Conservation (phyloP, 2,797 vertebrate species). For the Sternarchorhynchus goeldii region DNA sequence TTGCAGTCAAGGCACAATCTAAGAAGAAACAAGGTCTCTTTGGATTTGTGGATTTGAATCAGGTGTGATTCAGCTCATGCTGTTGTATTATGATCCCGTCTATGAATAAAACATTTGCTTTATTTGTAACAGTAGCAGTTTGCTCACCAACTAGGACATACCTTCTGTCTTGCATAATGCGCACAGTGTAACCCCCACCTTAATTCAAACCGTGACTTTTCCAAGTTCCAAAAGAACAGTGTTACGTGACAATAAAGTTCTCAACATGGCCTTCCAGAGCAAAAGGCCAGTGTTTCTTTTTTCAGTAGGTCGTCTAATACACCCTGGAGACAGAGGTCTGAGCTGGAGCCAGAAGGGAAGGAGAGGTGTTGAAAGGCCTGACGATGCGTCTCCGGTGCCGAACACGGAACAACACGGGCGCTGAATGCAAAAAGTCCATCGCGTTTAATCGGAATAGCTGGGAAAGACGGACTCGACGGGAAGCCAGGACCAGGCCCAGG, state of each 20-base stretch:
- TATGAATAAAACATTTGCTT: conserved; percentile 38
- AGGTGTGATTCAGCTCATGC: conserved; percentile 19
- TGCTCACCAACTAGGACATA: conserved; percentile 61
- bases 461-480: conserved; percentile 59
- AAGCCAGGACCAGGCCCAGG: background rate
- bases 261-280: conserved; percentile 54
- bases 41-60: conserved; percentile 36
- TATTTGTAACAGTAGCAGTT: conserved; percentile 52
- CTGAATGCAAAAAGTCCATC: conserved; percentile 73
- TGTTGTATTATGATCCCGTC: conserved; percentile 11
- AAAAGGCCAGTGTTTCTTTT: conserved; percentile 56
- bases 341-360: conserved; percentile 48
- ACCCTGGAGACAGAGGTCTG: conserved; percentile 55
- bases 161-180: conserved; percentile 57
- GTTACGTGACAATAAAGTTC: conserved; percentile 56
- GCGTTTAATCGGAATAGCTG: conserved; percentile 73
- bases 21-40: conserved; percentile 42
- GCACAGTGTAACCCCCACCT: conserved; percentile 55
- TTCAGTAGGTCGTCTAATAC: conserved; percentile 56
- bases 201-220: conserved; percentile 38
- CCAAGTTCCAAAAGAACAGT: conserved; percentile 37
- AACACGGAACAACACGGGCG: conserved; percentile 72
- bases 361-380: conserved; percentile 67
- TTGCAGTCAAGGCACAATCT: conserved; percentile 16
- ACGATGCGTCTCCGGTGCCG: conserved; percentile 56